Evolutionary conservation across 92 coral and sea anemone genomes (phyloP), one percentile per base, ranked within the genome.

Genomic region (Porites cylindrica): DNA sequence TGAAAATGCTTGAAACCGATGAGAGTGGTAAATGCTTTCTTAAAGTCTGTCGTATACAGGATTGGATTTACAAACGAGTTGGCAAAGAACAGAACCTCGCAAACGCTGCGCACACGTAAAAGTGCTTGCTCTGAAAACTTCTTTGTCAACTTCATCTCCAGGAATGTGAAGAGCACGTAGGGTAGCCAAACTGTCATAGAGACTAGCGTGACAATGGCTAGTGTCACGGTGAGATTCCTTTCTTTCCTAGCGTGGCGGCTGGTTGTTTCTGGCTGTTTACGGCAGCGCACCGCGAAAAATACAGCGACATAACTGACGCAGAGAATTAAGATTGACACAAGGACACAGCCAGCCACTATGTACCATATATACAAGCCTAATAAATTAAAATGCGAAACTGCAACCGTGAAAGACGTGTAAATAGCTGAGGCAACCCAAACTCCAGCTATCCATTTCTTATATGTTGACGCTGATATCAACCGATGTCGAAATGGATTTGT

Each of bases 1-100:
- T 16, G 47, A 19, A 52, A 0, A 10, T 17, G 11, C 8, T 8
- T n/a, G 3, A n/a, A 19, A 0, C 11, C 61, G 13, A 11, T 10
- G 64, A 75, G 38, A 8, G 78, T 52, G 54, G 63, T 56, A 81
- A 72, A n/a, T 14, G 75, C 81, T 75, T 38, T 83, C 19, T 72
- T 43, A 62, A 83, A 83, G n/a, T n/a, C 64, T 0, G 81, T 80
- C 1, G 88, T 83, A 51, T 83, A 83, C 38, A 74, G 58, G 8
- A 83, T 73, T 51, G 88, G 81, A 83, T 83, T 83, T 52, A 83
- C 80, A 83, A 83, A 83, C 8, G 88, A 83, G 66, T 83, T 83
- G 6, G 88, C 81, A 60, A 62, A 83, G 63, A 83, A 83, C 4
- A 83, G 63, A 7, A 61, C 10, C 52, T 65, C 75, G 52, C 72